Base-by-base conservation (phyloP, 2,797 vertebrate species). In the Pangasius larnaudii region DNA sequence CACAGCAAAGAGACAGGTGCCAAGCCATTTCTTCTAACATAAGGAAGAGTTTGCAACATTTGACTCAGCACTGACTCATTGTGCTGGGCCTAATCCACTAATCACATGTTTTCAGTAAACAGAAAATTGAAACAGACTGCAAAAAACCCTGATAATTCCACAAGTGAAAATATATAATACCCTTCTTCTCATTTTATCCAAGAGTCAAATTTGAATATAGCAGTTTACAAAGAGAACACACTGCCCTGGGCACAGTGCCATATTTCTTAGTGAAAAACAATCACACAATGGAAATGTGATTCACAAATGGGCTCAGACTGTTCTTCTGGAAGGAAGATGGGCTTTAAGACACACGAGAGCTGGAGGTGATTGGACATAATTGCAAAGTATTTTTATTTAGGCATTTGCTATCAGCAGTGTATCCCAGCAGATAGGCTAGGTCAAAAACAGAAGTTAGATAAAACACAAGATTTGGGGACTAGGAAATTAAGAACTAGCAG, bases 81-180 rank as follows among this genome's bases (percentile, higher is more conserved):
- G 27, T 51, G 27, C 46, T 69, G n/a, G 36, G n/a, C 42, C 39
- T 82, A 63, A 83, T 49, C 27, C 59, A 83, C 49, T 84, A 84
- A 71, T 84, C 42, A 80, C 53, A 84, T 71, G 49, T 65, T 83
- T 83, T 30, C 39, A 46, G 27, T 83, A 65, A 83, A 83, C 39
- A 65, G 36, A 59, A 80, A 59, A n/a, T 27, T 82, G 2, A 82
- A 82, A 82, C 79, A 27, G 53, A 39, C 16, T 36, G 18, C 0
- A 22, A 16, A 61, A 63, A 36, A 67, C 0, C 27, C 5, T 18
- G 11, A 53, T n/a, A 79, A 53, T 59, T 80, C 51, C 22, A n/a
- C 39, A 63, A 63, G 22, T 82, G 10, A 24, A 82, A 82, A 51
- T 84, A 69, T 30, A 84, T 49, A 67, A 69, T 30, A 6, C 36